phyloP scores from a whole-genome alignment of 2,113 vertebrate species.

The Nycticebus coucang region DNA sequence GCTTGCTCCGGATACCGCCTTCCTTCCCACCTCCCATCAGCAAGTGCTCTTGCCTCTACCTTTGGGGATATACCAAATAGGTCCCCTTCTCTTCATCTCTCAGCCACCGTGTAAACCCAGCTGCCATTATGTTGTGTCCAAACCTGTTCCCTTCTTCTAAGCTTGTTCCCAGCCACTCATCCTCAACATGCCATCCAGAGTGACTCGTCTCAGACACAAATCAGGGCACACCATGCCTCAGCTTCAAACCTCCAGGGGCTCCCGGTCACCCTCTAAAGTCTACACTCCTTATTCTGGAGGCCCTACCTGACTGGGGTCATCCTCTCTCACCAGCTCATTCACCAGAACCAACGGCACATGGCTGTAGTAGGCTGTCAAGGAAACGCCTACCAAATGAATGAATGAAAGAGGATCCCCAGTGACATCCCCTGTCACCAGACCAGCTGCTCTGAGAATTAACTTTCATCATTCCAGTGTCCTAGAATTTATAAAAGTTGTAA shows the following conservation, averaged over 20 bases:
- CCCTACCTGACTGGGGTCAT: neutral
- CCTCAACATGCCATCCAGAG: neutral
- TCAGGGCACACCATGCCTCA: neutral
- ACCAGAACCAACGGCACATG: neutral
- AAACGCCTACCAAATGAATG: neutral
- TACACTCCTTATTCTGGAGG: neutral
- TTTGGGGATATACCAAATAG: neutral
- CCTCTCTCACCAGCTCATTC: neutral
- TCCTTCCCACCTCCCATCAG: neutral
- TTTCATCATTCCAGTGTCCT: neutral
- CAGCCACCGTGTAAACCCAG: neutral
- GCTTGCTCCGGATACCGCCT: neutral
- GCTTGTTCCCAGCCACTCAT: neutral
- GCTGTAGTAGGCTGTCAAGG: neutral
- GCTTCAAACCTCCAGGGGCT: too few relatives aligned
- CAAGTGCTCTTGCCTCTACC: neutral
- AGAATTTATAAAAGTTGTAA: neutral
- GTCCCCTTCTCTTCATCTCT: neutral
- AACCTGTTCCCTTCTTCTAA: neutral
- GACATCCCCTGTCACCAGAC: neutral
- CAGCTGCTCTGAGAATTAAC: neutral
- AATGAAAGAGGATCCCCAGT: neutral
- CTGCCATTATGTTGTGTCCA: neutral
- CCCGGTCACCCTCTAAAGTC: neutral
- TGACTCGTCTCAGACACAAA: neutral